Conservation (phyloP, 1,140 invertebrate genomes). For the Pygmarrhopalites habei region DNA sequence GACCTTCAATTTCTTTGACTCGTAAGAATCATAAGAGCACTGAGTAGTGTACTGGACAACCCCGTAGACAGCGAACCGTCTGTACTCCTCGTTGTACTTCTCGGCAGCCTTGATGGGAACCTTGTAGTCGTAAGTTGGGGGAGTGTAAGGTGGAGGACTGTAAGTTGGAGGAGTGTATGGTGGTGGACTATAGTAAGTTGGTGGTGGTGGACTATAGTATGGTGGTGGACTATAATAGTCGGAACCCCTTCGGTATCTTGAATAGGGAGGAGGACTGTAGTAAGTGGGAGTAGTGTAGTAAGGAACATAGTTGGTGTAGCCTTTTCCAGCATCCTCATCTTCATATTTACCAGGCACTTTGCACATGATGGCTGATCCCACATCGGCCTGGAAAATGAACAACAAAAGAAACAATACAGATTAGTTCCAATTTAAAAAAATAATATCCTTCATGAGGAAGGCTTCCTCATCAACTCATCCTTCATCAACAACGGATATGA, state of each 20-base stretch:
- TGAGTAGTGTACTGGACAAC: constrained; percentile 34
- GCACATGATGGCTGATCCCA: constrained; percentile 36
- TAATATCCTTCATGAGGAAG: no score
- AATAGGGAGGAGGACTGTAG: constrained; percentile 11
- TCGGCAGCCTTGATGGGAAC: constrained; percentile 20
- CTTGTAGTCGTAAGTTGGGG: constrained; percentile 16
- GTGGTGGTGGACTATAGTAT: constrained; percentile 15
- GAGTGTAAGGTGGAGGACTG: constrained; percentile 13
- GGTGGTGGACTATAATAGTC: constrained; percentile 13
- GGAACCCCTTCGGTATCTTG: neutral
- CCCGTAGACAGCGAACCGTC: constrained; percentile 29
- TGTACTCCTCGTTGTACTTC: constrained; percentile 18
- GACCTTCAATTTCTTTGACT: constrained; percentile 28
- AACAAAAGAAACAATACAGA: constrained; percentile 10
- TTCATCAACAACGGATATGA: no score
- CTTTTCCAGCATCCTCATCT: constrained; percentile 18
- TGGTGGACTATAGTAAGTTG: constrained; percentile 12
- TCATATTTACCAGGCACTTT: constrained; percentile 27
- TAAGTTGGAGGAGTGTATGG: constrained; percentile 1
- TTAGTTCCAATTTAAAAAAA: neutral
- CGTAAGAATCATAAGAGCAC: constrained; percentile 24
- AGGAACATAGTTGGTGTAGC: constrained; percentile 17
- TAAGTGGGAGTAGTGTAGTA: constrained; percentile 20
- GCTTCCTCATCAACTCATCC: no score
- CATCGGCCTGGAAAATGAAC: constrained; percentile 32